Evolutionary conservation across 2,888 invertebrate species (phyloP), one percentile per base, ranked within the genome.

Genomic region (Protodeltote pygarga): DNA sequence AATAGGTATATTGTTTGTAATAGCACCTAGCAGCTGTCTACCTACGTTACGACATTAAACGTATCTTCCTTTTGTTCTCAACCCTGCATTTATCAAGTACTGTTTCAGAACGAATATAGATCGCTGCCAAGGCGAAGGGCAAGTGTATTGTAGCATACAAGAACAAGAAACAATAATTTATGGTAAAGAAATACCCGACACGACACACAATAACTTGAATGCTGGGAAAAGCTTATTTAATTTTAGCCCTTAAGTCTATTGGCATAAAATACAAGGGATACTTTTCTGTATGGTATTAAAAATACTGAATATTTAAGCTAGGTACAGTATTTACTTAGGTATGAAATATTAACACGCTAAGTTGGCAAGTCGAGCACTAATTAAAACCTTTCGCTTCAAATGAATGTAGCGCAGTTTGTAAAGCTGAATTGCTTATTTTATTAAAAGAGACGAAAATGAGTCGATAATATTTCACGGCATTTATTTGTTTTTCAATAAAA

Each of bases 311-410:
- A 46, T 52, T 64, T 35, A 23, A 41, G 32, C 35, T 17, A 29
- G 16, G 25, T 28, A 34, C 46, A 33, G 38, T 28, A 41, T 41
- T 54, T 28, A 41, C 39, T 54, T 35, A 44, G 44, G 42, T 53
- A 41, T 46, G 52, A 65, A 62, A 66, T 66, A 62, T 66, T 42
- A 66, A 49, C 53, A 61, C 58, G 52, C 51, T 37, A 57, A 48
- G 46, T 49, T 42, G 35, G 54, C 52, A 50, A 57, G 57, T 25
- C 17, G 34, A 25, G 20, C 19, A 57, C 50, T 68, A 73, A 75
- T 77, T 76, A 72, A 57, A 54, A 68, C 41, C 48, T 50, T 50
- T 44, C 55, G 34, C 40, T 38, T 51, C 38, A 5, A 23, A 47
- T 42, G 35, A 53, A 50, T 40, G 47, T 27, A 28, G 39, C 5